phyloP scores from a whole-genome alignment of 2,797 vertebrate species.

The Manis pentadactyla region DNA sequence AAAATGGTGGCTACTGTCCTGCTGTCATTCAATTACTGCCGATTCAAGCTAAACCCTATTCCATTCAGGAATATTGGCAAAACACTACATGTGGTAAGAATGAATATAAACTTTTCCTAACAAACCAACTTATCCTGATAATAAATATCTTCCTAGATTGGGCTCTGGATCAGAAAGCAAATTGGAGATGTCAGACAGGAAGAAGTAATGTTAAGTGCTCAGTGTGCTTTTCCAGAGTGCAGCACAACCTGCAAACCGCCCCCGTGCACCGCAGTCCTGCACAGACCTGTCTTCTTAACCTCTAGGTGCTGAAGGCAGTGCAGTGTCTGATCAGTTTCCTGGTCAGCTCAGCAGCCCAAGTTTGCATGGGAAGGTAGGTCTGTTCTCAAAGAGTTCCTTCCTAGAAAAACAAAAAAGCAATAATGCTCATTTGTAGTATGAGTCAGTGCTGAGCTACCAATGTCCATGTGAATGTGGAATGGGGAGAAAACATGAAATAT shows the following conservation, averaged over 20 bases:
- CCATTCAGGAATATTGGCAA: background rate
- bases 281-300: background rate
- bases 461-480: background rate
- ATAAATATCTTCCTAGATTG: background rate
- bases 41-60: background rate
- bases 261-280: rapidly evolving
- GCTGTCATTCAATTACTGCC: background rate
- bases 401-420: background rate
- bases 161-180: background rate
- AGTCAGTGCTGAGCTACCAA: background rate
- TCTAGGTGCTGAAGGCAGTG: background rate
- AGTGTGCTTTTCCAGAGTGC: background rate
- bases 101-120: background rate
- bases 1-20: background rate
- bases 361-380: background rate
- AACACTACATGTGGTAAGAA: background rate
- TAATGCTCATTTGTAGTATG: background rate
- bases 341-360: background rate
- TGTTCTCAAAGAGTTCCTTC: background rate
- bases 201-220: background rate
- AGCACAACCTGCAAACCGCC: background rate
- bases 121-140: background rate
- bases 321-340: background rate
- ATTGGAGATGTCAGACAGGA: background rate
- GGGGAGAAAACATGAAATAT: background rate